Evolutionary conservation across 1,140 invertebrate genomes (phyloP).

Genomic region (Druon quercuslanigerum): DNA sequence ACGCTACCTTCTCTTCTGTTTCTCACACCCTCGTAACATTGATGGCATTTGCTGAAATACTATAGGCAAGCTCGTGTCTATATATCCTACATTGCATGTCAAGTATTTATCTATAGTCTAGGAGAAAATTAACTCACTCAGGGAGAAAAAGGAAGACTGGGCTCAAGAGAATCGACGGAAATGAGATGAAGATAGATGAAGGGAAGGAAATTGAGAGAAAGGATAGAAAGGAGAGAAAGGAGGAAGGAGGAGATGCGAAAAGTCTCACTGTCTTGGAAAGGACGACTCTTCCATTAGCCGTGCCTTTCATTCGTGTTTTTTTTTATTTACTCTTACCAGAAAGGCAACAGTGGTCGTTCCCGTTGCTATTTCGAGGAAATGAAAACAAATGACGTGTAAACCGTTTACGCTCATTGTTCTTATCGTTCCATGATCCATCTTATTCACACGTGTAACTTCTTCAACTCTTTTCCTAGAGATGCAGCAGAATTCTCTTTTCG

Average conservation of each 20-base stretch:
- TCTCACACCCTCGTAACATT: no score
- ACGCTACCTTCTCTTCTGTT: no score
- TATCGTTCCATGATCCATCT: constrained; percentile 28
- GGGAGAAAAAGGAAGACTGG: neutral
- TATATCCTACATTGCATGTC: neutral
- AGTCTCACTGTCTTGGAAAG: constrained; percentile 15
- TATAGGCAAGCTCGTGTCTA: no score
- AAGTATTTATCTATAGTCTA: neutral
- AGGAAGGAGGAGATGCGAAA: constrained; percentile 32
- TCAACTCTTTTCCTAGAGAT: no score
- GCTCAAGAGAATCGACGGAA: constrained; percentile 5
- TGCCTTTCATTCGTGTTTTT: neutral
- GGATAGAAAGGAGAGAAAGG: no score
- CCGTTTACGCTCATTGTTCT: constrained; percentile 2
- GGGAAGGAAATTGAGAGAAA: constrained; percentile 20
- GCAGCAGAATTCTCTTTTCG: no score
- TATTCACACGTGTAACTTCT: neutral
- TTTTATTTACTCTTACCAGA: constrained; percentile 1
- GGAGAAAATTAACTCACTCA: neutral
- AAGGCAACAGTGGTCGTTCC: neutral
- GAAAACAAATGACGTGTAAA: constrained; percentile 29
- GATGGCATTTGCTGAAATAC: no score
- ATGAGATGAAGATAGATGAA: constrained; percentile 29
- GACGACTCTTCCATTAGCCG: constrained; percentile 12
- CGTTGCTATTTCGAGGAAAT: neutral